These are phyloP conservation scores for Antigone vipio DNA, from an alignment of 2,113 vertebrate species.

Conservation along the genomic window DNA sequence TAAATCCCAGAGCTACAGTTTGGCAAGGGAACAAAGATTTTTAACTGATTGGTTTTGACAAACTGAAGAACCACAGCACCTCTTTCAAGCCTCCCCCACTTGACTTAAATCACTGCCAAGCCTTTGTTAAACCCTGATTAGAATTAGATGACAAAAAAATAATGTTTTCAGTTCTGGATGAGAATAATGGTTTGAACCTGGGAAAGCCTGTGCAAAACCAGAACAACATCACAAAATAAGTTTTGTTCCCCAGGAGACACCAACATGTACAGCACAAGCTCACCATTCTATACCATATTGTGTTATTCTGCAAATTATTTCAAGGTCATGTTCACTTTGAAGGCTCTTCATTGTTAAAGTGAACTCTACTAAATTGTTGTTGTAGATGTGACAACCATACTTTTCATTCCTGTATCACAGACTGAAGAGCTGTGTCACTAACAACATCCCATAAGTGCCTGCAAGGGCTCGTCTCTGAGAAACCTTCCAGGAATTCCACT, in stretches of 20 bases:
- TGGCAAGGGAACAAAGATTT: background rate
- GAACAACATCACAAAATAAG: background rate
- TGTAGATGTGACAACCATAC: too few relatives aligned
- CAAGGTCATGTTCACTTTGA: background rate
- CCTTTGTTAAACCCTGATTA: background rate
- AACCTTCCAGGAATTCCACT: background rate
- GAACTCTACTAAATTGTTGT: background rate
- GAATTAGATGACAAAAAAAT: background rate
- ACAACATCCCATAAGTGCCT: background rate
- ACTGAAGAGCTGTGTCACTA: background rate
- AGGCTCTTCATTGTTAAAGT: background rate
- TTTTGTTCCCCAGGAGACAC: background rate
- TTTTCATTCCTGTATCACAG: background rate
- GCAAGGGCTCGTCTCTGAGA: background rate
- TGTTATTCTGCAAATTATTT: background rate
- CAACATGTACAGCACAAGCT: background rate
- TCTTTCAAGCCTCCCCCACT: background rate
- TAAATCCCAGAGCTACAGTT: background rate
- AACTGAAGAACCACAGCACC: background rate
- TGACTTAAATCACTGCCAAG: background rate
- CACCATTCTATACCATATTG: rapidly evolving
- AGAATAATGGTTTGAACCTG: background rate
- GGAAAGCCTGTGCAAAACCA: background rate
- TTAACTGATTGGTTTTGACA: background rate
- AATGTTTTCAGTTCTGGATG: background rate